Conservation (phyloP, 2,113 vertebrate genomes). For the Hemibagrus wyckioides region DNA sequence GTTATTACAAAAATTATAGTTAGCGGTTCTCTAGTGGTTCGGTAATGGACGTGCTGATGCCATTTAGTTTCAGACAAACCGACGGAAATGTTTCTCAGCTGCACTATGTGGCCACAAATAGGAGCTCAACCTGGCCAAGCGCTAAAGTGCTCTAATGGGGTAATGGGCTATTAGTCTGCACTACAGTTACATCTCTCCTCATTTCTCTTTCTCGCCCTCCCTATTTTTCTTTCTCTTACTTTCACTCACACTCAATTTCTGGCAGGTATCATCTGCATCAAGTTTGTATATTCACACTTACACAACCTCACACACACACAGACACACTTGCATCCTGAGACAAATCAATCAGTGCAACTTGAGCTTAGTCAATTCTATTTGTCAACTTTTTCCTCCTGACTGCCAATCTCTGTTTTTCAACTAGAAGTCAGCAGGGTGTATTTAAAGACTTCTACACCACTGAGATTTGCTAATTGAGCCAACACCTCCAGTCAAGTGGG, state of each 20-base stretch:
- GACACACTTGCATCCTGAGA: neutral
- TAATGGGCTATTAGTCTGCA: slow-evolving; percentile 46
- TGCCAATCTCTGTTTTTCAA: slow-evolving; percentile 26
- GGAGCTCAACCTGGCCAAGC: slow-evolving; percentile 35
- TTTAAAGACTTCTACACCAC: slow-evolving; percentile 8
- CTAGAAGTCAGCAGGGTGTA: neutral
- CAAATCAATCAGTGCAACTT: slow-evolving; percentile 26
- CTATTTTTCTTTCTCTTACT: neutral
- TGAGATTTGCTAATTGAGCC: slow-evolving; percentile 24
- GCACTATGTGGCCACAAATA: slow-evolving; percentile 42
- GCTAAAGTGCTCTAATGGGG: slow-evolving; percentile 47
- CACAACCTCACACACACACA: neutral
- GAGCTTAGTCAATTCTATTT: slow-evolving; percentile 7
- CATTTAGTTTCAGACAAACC: slow-evolving; percentile 35
- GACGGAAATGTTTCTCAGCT: slow-evolving; percentile 41
- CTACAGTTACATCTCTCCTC: slow-evolving; percentile 39
- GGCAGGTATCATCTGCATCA: rapidly evolving
- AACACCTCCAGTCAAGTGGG: slow-evolving; percentile 1
- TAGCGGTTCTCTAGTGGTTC: slow-evolving; percentile 12
- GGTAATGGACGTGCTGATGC: slow-evolving; percentile 33
- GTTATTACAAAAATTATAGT: slow-evolving; percentile 15
- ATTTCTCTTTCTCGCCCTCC: neutral
- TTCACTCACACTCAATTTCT: neutral
- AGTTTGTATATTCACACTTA: neutral
- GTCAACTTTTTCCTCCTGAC: slow-evolving; percentile 13